Base-by-base conservation (phyloP, 2,113 vertebrate species). In the Psittacara wagleri region DNA sequence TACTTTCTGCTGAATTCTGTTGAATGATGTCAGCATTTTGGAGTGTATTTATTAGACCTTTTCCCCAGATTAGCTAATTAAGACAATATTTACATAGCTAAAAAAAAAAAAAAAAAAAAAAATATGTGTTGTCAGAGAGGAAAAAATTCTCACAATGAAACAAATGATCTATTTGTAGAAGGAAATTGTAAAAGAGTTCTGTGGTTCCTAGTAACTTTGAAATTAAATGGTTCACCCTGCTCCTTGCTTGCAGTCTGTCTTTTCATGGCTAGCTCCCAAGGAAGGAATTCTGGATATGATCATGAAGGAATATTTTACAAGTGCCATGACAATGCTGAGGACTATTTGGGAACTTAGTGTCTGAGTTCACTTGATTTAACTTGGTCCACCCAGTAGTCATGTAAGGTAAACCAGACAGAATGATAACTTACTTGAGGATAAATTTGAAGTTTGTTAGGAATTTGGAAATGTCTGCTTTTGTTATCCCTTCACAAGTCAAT, bases 1-100 rank as follows among this genome's bases (percentile, higher is more conserved):
- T 81, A 75, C 43, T 80, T 93, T 94, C 77, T 90, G 72, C 57
- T 95, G 91, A 89, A 95, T 85, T 93, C 37, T 33, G 33, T n/a
- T 27, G 24, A 59, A 76, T 12, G 48, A 63, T 67, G 86, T 44
- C 84, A 94, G 72, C 63, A 96, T 90, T 96, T 96, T 85, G 43
- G 37, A 82, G n/a, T 27, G 82, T 62, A 74, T 86, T 95, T 96
- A 31, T 91, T 85, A 83, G 67, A 95, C 76, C 17, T 90, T 89
- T 72, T n/a, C 24, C 39, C 54, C 68, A 95, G 73, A 91, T 95
- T 85, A 81, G 28, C 24, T 49, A 97, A 79, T 88, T 86, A 92
- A 51, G 86, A 81, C 24, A 89, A 44, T 55, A 76, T 87, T 76
- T 84, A 48, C 27, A 49, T 70, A 49, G 88, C 77, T 80, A 55